Evolutionary conservation across 1,140 invertebrate genomes (phyloP), one percentile per base, ranked within the genome.

Genomic region (Tachypleus tridentatus): DNA sequence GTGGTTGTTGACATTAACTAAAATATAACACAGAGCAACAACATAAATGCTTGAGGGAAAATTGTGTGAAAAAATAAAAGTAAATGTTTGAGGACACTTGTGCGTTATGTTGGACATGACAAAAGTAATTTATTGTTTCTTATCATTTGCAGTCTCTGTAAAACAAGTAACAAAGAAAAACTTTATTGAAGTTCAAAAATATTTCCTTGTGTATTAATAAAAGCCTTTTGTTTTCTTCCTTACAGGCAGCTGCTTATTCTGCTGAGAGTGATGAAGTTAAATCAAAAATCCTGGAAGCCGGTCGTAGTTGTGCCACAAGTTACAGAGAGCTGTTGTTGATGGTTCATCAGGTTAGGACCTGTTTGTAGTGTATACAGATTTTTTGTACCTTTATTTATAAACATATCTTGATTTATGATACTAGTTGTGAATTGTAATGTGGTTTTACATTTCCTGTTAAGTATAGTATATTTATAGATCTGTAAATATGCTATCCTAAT

Each of bases 311-410:
- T 29, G 93, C 90, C 0, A 79, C 87, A 61, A 85, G 92, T 70
- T 98, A 96, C 76, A 82, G 91, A 61, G 87, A 93, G 71, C 80
- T 98, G 3, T 78, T 99, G 10, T 83, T 89, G 69, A 84, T 85
- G 50, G 87, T 98, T 58, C 81, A 94, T 58, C 82, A 86, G 67
- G 86, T 88, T 63, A 51, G 60, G 7, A 64, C 6, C 8, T 29
- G 29, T 29, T 29, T 2, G 29, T 1, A 29, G 29, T 29, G 29
- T 29, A 29, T 29, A 29, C 29, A 64, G 47, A 65, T 60, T 49
- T 67, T 65, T 47, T 65, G 10, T 47, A 48, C 54, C 29, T 29
- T 29, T 29, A 29, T 29, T 29, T 29, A 29, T 29, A 29, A 29
- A 29, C 29, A 1, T 29, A 29, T 29, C 29, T 29, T 29, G 29